phyloP scores from a whole-genome alignment of 2,113 vertebrate species.

The Hippolais icterina region DNA sequence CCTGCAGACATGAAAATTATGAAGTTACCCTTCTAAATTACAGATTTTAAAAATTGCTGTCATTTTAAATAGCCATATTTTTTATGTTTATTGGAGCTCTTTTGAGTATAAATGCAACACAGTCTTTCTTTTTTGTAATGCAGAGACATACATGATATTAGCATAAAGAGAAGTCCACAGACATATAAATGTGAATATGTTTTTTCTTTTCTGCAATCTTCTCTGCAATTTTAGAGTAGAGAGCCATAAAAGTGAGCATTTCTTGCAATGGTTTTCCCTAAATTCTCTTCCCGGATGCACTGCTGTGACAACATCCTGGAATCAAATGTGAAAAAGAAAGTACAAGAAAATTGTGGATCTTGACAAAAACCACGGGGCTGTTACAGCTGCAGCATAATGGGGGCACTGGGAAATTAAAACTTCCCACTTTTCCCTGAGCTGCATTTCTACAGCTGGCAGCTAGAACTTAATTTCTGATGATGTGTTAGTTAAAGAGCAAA shows the following conservation, averaged over 20 bases:
- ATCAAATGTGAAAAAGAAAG: neutral
- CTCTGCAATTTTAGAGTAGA: neutral
- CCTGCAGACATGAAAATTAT: constrained; percentile 20
- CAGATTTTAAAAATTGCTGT: neutral
- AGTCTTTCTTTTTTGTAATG: neutral
- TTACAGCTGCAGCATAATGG: constrained; percentile 62
- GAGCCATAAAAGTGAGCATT: neutral
- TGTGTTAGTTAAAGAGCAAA: constrained; percentile 31
- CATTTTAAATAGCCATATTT: neutral
- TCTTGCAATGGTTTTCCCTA: neutral
- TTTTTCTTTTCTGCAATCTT: neutral
- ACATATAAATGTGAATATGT: neutral
- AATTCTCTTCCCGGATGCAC: neutral
- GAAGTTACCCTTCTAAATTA: constrained; percentile 38
- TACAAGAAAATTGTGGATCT: constrained; percentile 6
- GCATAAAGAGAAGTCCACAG: neutral
- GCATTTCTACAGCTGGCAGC: constrained; percentile 60
- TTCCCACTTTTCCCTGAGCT: constrained; percentile 49
- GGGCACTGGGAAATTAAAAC: constrained; percentile 70
- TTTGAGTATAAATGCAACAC: neutral
- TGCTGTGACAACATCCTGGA: neutral
- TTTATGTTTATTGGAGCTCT: neutral
- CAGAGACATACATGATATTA: neutral
- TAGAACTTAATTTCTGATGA: constrained; percentile 32
- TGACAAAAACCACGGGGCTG: neutral